Conservation (phyloP, 2,113 vertebrate species). For the Sinocyclocheilus rhinocerous region DNA sequence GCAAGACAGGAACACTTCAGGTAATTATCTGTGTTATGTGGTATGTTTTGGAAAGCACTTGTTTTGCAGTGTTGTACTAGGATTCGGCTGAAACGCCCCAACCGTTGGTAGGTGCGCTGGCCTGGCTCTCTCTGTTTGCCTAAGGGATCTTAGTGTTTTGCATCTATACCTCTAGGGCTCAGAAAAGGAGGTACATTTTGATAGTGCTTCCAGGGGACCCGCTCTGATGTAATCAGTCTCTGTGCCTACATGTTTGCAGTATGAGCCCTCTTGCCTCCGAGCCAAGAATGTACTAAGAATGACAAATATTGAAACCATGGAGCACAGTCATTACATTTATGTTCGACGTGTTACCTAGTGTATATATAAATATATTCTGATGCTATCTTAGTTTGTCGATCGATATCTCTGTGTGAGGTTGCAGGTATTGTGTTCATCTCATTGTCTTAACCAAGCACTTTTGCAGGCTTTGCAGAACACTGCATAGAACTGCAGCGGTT, state of each 20-base stretch:
- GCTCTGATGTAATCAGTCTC: slow-evolving; percentile 62
- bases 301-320: slow-evolving; percentile 42
- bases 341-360: neutral
- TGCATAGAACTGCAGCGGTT: neutral
- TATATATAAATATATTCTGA: neutral
- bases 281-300: slow-evolving; percentile 43
- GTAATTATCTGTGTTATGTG: slow-evolving; percentile 59
- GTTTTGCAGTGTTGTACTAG: slow-evolving; percentile 49
- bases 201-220: slow-evolving; percentile 46
- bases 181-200: slow-evolving; percentile 60
- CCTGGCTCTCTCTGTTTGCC: slow-evolving; percentile 62
- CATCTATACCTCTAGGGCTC: slow-evolving; percentile 54
- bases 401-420: neutral
- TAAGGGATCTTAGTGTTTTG: slow-evolving; percentile 61
- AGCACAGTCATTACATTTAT: neutral
- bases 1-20: slow-evolving; percentile 60
- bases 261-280: slow-evolving; percentile 36
- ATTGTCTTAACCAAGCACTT: neutral
- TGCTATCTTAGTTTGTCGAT: neutral
- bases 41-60: slow-evolving; percentile 57
- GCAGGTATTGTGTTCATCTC: neutral
- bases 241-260: slow-evolving; percentile 41
- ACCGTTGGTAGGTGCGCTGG: slow-evolving; percentile 52
- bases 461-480: neutral
- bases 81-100: slow-evolving; percentile 57